Evolutionary conservation across 2,113 vertebrate species (phyloP).

Genomic region (Cebidichthys violaceus): DNA sequence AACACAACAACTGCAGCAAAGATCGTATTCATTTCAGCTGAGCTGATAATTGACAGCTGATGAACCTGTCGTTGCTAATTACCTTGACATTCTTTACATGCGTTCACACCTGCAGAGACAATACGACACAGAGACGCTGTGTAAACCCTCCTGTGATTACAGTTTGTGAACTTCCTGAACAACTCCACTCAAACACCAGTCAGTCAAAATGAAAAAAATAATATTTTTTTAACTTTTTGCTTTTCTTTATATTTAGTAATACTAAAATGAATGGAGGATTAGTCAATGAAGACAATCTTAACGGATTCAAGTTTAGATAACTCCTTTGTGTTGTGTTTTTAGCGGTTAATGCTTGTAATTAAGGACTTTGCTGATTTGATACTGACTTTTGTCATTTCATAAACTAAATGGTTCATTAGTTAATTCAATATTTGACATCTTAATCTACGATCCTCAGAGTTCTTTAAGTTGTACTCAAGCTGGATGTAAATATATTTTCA

Average conservation of each 20-base stretch:
- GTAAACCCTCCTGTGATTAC: constrained; percentile 15
- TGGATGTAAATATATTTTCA: not conserved
- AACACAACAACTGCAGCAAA: not conserved
- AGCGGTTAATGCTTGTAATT: not conserved
- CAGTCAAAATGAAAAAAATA: not conserved
- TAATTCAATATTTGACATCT: not conserved
- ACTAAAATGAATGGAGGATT: not conserved
- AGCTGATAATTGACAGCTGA: not conserved
- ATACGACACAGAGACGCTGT: constrained; percentile 11
- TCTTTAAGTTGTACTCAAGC: not conserved
- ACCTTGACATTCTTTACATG: not conserved
- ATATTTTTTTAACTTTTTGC: not conserved
- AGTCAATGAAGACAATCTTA: not conserved
- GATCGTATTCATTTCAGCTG: not conserved
- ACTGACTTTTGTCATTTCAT: not conserved
- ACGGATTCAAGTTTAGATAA: not conserved
- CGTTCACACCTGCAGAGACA: constrained; percentile 12
- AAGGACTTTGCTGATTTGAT: not conserved
- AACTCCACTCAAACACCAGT: not conserved
- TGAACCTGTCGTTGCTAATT: not conserved
- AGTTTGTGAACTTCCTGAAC: not conserved
- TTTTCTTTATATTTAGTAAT: not conserved
- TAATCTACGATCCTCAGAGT: not conserved
- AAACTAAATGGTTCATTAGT: not conserved
- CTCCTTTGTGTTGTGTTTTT: not conserved